Conservation (phyloP, 1,140 invertebrate genomes). For the Hyles vespertilio region DNA sequence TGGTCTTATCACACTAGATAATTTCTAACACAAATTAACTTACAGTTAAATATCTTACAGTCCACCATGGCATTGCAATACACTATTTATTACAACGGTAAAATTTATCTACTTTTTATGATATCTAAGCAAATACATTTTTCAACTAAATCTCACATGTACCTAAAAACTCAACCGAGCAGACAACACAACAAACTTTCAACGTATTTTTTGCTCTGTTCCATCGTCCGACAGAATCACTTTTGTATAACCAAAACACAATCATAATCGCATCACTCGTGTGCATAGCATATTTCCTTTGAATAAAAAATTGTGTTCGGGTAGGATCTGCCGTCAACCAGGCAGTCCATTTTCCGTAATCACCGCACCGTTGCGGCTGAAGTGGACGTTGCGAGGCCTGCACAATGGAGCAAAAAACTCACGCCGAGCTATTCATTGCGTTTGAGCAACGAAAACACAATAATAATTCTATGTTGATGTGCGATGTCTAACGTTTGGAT, state of each 20-base stretch:
- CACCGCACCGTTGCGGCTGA: slow-evolving; percentile 58
- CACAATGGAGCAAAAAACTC: slow-evolving; percentile 55
- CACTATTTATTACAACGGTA: no score
- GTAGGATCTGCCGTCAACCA: slow-evolving; percentile 13
- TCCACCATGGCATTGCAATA: no score
- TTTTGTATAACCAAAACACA: slow-evolving; percentile 5
- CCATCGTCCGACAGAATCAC: not conserved
- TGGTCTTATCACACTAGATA: no score
- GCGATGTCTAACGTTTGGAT: slow-evolving; percentile 27
- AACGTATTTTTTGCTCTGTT: no score
- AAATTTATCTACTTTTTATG: no score
- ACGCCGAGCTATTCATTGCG: slow-evolving; percentile 58
- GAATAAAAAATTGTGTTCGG: slow-evolving; percentile 3
- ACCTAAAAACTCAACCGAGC: no score
- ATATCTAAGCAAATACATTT: no score
- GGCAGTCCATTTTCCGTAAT: slow-evolving; percentile 34
- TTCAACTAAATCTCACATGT: no score
- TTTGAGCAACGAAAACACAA: slow-evolving; percentile 66
- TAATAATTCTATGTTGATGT: slow-evolving; percentile 51
- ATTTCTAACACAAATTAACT: no score
- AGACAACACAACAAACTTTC: no score
- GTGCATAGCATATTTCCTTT: slow-evolving; percentile 42
- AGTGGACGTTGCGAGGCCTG: slow-evolving; percentile 36
- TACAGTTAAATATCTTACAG: no score
- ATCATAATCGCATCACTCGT: slow-evolving; percentile 4